These are phyloP conservation scores for Dendrolimus pini DNA, from an alignment of 2,888 invertebrate genomes.

Conservation along the genomic window DNA sequence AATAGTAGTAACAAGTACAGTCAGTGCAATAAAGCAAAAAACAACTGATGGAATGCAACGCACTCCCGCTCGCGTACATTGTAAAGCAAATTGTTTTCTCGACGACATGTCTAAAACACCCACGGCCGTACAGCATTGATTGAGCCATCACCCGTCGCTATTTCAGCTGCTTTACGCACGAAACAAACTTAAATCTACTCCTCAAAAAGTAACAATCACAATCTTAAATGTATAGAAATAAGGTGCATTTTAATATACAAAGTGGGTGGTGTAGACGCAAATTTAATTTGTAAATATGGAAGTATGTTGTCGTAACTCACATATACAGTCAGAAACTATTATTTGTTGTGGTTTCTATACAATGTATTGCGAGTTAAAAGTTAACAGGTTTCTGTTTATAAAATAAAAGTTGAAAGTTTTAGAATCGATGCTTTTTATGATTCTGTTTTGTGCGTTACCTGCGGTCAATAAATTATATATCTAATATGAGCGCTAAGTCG, in stretches of 20 bases:
- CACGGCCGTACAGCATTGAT: slow-evolving; percentile 55
- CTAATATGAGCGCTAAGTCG: too few relatives aligned
- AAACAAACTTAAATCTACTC: slow-evolving; percentile 19
- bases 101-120: slow-evolving; percentile 58
- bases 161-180: slow-evolving; percentile 51
- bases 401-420: slow-evolving; percentile 41
- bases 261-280: slow-evolving; percentile 1
- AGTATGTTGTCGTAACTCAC: slow-evolving; percentile 65
- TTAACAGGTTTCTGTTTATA: slow-evolving; percentile 49
- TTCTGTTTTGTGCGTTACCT: slow-evolving; percentile 4
- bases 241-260: not conserved
- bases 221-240: slow-evolving; percentile 3
- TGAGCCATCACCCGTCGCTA: slow-evolving; percentile 62
- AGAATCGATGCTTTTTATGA: slow-evolving; percentile 23
- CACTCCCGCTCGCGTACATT: slow-evolving; percentile 38
- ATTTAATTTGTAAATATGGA: slow-evolving; percentile 29
- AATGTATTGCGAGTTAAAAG: slow-evolving; percentile 57
- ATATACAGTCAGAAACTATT: slow-evolving; percentile 64
- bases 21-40: slow-evolving; percentile 10
- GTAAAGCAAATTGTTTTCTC: slow-evolving; percentile 65
- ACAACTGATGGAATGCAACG: slow-evolving; percentile 20
- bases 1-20: not conserved
- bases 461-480: too few relatives aligned
- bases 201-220: not conserved
- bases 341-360: slow-evolving; percentile 65